Conservation (phyloP, 1,140 invertebrate species). For the Lordiphosa mommai region DNA sequence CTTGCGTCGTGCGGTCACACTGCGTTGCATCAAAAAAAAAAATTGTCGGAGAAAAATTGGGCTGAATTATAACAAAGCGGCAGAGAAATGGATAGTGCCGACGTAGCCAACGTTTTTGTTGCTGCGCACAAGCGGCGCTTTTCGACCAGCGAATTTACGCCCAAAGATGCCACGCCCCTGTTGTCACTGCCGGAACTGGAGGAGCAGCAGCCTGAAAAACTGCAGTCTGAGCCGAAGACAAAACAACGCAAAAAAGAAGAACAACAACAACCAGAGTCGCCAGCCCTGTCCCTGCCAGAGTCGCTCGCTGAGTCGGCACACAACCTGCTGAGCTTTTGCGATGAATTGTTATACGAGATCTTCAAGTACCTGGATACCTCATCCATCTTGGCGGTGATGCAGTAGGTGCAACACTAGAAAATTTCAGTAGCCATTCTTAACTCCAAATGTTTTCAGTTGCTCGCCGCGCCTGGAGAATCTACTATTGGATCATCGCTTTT, state of each 20-base stretch:
- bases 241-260: constrained; percentile 49
- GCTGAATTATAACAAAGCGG: constrained; percentile 11
- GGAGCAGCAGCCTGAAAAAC: constrained; percentile 4
- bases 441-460: constrained; percentile 64
- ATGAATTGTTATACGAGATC: constrained; percentile 81
- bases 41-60: constrained; percentile 27
- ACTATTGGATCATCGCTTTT: constrained; percentile 81
- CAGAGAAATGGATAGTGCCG: constrained; percentile 46
- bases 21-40: background rate
- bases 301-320: background rate
- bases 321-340: constrained; percentile 75
- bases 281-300: background rate
- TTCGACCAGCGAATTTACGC: constrained; percentile 29
- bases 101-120: constrained; percentile 40
- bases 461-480: constrained; percentile 80
- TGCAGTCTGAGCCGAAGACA: constrained; percentile 19
- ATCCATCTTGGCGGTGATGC: constrained; percentile 80
- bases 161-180: constrained; percentile 1
- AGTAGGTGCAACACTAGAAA: constrained; percentile 78
- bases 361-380: constrained; percentile 80
- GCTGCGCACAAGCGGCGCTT: constrained; percentile 59
- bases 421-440: constrained; percentile 7
- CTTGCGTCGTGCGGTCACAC: too few species aligned
- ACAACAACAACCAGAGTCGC: constrained; percentile 1
- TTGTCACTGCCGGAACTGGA: background rate